Evolutionary conservation across 2,797 vertebrate genomes (phyloP).

Genomic region (Acrocephalus scirpaceus): DNA sequence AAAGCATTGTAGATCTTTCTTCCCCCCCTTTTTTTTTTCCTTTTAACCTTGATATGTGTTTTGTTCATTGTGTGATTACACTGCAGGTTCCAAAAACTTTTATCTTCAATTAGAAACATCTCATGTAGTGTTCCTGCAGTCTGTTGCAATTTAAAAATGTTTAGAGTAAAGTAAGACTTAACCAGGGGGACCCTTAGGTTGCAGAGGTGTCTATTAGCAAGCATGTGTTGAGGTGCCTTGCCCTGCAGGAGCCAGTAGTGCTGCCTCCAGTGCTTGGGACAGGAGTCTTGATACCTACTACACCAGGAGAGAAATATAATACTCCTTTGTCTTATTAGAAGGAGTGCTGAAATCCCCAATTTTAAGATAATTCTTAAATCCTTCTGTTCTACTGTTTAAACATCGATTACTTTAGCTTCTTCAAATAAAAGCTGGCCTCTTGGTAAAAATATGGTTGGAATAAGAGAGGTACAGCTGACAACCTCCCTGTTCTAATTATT

Average conservation of each 20-base stretch:
- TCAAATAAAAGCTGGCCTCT: constrained; percentile 20
- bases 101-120: not conserved
- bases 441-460: not conserved
- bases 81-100: not conserved
- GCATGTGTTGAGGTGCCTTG: not conserved
- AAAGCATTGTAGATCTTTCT: not conserved
- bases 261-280: not conserved
- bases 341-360: not conserved
- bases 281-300: not conserved
- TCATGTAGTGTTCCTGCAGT: not conserved
- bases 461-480: constrained; percentile 8
- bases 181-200: not conserved
- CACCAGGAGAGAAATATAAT: not conserved
- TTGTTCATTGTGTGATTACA: not conserved
- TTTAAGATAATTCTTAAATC: not conserved
- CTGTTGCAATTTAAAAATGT: not conserved
- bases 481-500: not conserved
- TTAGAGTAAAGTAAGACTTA: not conserved
- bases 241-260: not conserved
- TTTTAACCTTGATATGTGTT: fast-evolving
- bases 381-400: not conserved
- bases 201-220: not conserved
- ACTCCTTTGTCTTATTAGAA: not conserved
- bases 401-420: not conserved
- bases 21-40: not conserved